phyloP scores from a whole-genome alignment of 2,797 vertebrate species.

The Enteromius afrohamiltoni region DNA sequence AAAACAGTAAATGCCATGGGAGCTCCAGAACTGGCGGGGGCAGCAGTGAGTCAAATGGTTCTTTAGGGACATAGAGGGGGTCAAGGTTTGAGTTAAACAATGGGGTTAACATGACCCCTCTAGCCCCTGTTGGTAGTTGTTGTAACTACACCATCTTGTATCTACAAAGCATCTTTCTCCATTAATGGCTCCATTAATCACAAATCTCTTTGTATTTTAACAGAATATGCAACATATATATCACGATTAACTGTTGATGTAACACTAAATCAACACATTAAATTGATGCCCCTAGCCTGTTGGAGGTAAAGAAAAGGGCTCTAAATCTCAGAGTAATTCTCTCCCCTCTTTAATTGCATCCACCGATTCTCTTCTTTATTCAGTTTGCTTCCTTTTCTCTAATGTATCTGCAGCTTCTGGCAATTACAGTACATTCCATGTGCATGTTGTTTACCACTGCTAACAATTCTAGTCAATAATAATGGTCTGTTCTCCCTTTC shows the following conservation, averaged over 20 bases:
- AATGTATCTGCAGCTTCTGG: conserved; percentile 27
- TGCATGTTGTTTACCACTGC: conserved; percentile 40
- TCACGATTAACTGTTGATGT: background rate
- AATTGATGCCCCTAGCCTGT: conserved; percentile 1
- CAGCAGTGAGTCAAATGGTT: background rate
- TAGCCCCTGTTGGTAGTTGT: conserved; percentile 1
- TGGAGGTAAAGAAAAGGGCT: background rate
- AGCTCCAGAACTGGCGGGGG: background rate
- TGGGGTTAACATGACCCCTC: background rate
- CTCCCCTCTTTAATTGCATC: conserved; percentile 14
- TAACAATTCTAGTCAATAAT: conserved; percentile 35
- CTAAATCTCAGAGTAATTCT: conserved; percentile 12
- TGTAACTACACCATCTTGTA: background rate
- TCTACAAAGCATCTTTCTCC: background rate
- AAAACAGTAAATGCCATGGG: background rate
- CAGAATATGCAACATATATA: background rate
- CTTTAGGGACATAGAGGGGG: background rate
- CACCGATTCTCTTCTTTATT: background rate
- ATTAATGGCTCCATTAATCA: background rate
- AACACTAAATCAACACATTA: background rate
- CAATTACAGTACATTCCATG: conserved; percentile 24
- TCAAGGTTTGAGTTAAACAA: background rate
- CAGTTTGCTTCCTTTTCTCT: conserved; percentile 11
- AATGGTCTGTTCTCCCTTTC: conserved; percentile 24
- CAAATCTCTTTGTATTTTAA: background rate